phyloP scores from a whole-genome alignment of 2,888 invertebrate species.

The Troglohyphantes excavatus region DNA sequence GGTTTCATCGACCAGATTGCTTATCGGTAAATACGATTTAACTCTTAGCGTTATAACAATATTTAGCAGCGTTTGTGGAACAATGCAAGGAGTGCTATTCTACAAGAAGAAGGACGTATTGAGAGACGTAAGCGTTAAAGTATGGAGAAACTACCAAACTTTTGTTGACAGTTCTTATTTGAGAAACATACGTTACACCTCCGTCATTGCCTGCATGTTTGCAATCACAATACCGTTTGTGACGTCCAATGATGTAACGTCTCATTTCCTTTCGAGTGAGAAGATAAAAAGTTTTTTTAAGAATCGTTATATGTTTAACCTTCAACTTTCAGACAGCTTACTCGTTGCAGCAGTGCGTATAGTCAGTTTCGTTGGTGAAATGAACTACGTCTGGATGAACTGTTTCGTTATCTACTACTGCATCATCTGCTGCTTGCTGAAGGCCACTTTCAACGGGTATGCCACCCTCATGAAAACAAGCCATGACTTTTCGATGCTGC shows the following conservation, averaged over 20 bases:
- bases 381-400: not conserved
- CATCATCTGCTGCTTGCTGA: not conserved
- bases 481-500: not conserved
- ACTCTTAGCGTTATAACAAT: not conserved
- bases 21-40: not conserved
- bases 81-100: not conserved
- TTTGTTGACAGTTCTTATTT: not conserved
- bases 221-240: not conserved
- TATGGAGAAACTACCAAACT: not conserved
- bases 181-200: not conserved
- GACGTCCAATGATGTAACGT: not conserved
- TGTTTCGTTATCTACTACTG: constrained; percentile 11
- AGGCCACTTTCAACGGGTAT: not conserved
- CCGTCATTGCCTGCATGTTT: not conserved
- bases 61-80: not conserved
- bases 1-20: not conserved
- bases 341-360: not conserved
- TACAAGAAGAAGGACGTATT: not conserved
- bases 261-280: not conserved
- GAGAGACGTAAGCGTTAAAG: not conserved
- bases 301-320: not conserved
- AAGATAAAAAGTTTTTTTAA: not conserved
- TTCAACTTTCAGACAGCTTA: not conserved
- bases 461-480: not conserved
- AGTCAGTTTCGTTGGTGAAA: not conserved